Evolutionary conservation across 2,797 vertebrate species (phyloP).

Genomic region (Eurystomus glaucurus): DNA sequence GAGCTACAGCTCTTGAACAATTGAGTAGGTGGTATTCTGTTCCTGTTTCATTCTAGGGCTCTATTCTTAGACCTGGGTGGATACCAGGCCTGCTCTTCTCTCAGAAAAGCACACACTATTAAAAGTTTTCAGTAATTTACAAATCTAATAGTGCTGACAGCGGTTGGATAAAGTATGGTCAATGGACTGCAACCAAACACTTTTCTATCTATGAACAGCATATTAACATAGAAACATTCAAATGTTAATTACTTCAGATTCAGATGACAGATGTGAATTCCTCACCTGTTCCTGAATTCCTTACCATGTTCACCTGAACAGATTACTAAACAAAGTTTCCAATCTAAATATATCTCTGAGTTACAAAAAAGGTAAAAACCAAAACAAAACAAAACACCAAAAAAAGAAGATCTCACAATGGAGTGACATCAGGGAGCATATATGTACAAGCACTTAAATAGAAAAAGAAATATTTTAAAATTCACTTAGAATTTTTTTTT

Average conservation of each 20-base stretch:
- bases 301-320: not conserved
- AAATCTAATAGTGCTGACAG: not conserved
- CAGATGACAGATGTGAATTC: constrained; percentile 42
- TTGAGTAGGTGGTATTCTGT: not conserved
- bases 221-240: constrained; percentile 64
- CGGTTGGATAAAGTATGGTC: not conserved
- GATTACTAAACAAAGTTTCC: constrained; percentile 6
- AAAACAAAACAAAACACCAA: not conserved
- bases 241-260: constrained; percentile 50
- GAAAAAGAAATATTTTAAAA: not conserved
- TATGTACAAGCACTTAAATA: not conserved
- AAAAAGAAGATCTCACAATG: not conserved
- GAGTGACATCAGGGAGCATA: not conserved
- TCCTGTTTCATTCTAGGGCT: not conserved
- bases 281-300: constrained; percentile 40
- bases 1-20: not conserved
- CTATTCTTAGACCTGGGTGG: not conserved
- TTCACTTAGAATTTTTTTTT: not conserved
- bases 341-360: constrained; percentile 20
- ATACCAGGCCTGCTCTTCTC: not conserved
- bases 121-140: not conserved
- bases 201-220: not conserved
- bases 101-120: not conserved
- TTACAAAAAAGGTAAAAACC: not conserved
- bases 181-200: not conserved